Percentiles rank a stretch among this genome's conserved stretches.
These are phyloP conservation scores for Pemphredon lugubris DNA, from an alignment of 2,888 invertebrate species.

Conservation along the genomic window DNA sequence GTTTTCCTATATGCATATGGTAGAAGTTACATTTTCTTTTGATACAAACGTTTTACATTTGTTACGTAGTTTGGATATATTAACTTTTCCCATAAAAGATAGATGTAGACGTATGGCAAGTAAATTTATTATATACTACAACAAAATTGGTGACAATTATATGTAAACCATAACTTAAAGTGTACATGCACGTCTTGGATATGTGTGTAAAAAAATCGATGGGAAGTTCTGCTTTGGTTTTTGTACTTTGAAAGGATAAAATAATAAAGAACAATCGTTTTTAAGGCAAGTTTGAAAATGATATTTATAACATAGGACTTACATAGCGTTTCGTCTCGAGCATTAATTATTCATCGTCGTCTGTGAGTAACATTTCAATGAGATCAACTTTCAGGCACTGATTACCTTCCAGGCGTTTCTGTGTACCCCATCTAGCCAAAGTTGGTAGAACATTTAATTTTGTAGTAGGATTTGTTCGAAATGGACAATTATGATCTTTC, in stretches of 20 bases:
- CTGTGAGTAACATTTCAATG: slow-evolving; percentile 90
- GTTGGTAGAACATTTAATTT: slow-evolving; percentile 92
- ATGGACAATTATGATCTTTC: slow-evolving; percentile 91
- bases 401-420: slow-evolving; percentile 90
- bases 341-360: slow-evolving; percentile 83
- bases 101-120: too few species aligned
- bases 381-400: slow-evolving; percentile 89
- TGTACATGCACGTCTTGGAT: background rate
- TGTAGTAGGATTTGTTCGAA: slow-evolving; percentile 88
- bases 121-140: background rate
- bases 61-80: too few species aligned
- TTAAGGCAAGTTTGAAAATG: slow-evolving; percentile 9
- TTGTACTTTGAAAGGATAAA: slow-evolving; percentile 1
- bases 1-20: too few species aligned
- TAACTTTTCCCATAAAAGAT: too few species aligned
- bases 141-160: background rate
- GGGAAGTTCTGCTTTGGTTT: slow-evolving; percentile 5
- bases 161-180: slow-evolving; percentile 3
- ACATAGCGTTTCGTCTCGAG: slow-evolving; percentile 13
- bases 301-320: slow-evolving; percentile 29
- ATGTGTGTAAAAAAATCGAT: slow-evolving; percentile 6
- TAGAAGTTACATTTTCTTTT: too few species aligned
- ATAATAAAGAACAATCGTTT: slow-evolving; percentile 12
- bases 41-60: too few species aligned
- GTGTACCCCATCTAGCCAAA: slow-evolving; percentile 89